Evolutionary conservation across 2,888 invertebrate species (phyloP).

Genomic region (Yponomeuta sedellus): DNA sequence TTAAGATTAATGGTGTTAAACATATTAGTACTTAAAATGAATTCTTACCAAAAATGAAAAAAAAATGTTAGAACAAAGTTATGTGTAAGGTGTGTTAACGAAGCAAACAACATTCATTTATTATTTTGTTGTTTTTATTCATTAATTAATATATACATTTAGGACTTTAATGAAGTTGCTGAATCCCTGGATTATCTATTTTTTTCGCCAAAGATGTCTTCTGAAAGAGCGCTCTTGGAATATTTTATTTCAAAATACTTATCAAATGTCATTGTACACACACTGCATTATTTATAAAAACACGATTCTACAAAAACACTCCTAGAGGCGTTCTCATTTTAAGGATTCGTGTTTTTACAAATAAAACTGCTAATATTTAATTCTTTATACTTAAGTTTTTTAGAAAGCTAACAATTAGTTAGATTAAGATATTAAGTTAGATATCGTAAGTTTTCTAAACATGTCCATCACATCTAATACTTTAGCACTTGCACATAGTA

Average conservation of each 20-base stretch:
- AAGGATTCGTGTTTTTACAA: too few relatives aligned
- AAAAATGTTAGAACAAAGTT: constrained; percentile 56
- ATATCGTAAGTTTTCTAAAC: constrained; percentile 4
- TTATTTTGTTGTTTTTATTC: constrained; percentile 47
- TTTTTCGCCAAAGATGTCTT: constrained; percentile 54
- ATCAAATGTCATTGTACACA: too few relatives aligned
- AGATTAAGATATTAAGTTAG: neutral
- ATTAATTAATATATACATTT: constrained; percentile 42
- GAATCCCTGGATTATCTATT: constrained; percentile 22
- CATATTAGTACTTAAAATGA: constrained; percentile 67
- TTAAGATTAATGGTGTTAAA: constrained; percentile 46
- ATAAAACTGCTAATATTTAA: neutral
- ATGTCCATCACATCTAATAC: constrained; percentile 5
- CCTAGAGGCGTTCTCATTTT: too few relatives aligned
- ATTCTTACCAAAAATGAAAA: constrained; percentile 61
- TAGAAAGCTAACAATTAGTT: constrained; percentile 2
- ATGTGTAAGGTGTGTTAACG: constrained; percentile 21
- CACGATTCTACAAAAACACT: too few relatives aligned
- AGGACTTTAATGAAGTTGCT: neutral
- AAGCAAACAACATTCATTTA: constrained; percentile 6
- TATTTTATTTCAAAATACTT: too few relatives aligned
- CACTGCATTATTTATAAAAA: too few relatives aligned
- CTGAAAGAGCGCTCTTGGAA: neutral
- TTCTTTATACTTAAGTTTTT: neutral
- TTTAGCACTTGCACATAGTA: neutral